Evolutionary conservation across 2,888 invertebrate genomes (phyloP), one percentile per base, ranked within the genome.

Genomic region (Eretmocerus hayati): DNA sequence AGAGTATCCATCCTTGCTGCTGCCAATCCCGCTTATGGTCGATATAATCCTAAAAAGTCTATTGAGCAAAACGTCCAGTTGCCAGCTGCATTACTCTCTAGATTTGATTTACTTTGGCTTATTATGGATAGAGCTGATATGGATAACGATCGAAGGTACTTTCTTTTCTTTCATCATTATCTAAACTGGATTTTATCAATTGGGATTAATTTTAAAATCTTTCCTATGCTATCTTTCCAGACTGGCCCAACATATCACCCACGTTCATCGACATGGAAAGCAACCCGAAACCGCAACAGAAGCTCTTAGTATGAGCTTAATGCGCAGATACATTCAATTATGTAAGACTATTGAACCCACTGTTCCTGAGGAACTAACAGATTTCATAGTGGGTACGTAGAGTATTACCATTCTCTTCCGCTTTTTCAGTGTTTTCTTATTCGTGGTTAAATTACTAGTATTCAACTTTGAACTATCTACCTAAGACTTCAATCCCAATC

Each of bases 51-150:
- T 1, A 90, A 91, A 67, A 81, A 91, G 46, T 84, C 91, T 13
- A 83, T 99, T 53, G 96, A 97, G 68, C 95, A 97, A 72, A 99
- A 99, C 72, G 91, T 99, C 45, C 94, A 96, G 70, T 77, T 99
- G 53, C 99, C 99, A 0, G 97, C 99, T 8, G 99, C 99, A 1
- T 75, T 99, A 30, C 77, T 99, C 15, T 97, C 97, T 2, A 84
- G 97, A 58, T 97, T 96, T 71, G 96, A 97, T 73, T 75, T 97
- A 36, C 79, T 97, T 2, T 97, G 96, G 96, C 79, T 97, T 22
- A 93, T 97, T 57, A 93, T 92, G 62, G 85, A 86, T 66, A 78
- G 75, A 58, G 78, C 84, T 2, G 79, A 85, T 63, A 72, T 79
- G 43, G 80, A 81, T 46, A 81, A 81, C 60, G 86, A 86, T 73